Base-by-base conservation (phyloP, 2,888 invertebrate species). In the Cartodere bifasciata region DNA sequence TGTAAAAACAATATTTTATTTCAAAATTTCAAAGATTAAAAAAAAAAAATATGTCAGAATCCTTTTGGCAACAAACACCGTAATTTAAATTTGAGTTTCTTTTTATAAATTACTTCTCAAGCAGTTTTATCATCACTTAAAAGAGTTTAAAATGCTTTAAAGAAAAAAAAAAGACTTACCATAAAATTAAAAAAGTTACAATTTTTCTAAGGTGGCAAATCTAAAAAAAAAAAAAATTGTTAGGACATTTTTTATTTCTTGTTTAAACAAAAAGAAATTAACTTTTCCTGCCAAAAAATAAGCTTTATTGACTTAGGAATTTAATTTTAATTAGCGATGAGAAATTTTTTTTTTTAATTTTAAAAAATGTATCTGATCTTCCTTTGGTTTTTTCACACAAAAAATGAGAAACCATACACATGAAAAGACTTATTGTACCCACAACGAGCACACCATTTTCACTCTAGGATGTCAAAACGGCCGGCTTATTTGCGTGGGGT, bases 401-500 rank as follows among this genome's bases (percentile, higher is more conserved):
- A 27, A 23, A 25, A 34, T 31, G 40, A 40, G 36, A 37, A 43
- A 49, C 49, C 53, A 50, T 55, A 55, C 55, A 53, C 53, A 43
- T 40, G 45, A 47, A 42, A 43, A 49, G 47, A 47, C 34, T 34
- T 48, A 31, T 41, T 55, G 49, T 55, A 47, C 55, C 55, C 55
- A 53, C 50, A 47, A 46, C 45, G 47, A 52, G 53, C 52, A 45
- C 53, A 52, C 53, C 49, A 26, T 41, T 44, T 42, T 40, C 44
- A 46, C 40, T 43, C 44, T 40, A 37, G 39, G 33, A 41, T 33
- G 37, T 35, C 41, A 45, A 45, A 47, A 46, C 32, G 47, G 55
- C 49, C 55, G 55, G 55, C 55, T 55, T 55, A 53, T 39, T 47
- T 41, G 46, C 44, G 47, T 52, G 55, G 55, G 55, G 55, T 54